Percentiles rank a stretch among this genome's conserved stretches.
Evolutionary conservation across 2,113 vertebrate genomes (phyloP).

Genomic region (Plestiodon gilberti): DNA sequence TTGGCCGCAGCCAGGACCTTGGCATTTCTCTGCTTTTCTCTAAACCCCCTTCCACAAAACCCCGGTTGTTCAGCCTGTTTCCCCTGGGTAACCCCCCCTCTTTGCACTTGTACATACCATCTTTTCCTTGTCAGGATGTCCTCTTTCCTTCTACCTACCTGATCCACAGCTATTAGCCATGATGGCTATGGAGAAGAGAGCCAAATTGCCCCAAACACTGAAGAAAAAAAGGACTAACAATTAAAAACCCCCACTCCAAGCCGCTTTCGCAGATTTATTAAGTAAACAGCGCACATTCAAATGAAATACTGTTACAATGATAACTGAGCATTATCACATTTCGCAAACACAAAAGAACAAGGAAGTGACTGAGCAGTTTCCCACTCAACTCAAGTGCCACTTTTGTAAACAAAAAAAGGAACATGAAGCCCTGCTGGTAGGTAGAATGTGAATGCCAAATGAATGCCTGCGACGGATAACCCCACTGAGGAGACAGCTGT

Average conservation of each 20-base stretch:
- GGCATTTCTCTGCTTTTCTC: no score
- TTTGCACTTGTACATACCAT: no score
- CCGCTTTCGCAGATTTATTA: slow-evolving; percentile 67
- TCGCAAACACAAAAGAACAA: slow-evolving; percentile 44
- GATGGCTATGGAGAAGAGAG: no score
- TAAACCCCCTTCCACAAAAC: no score
- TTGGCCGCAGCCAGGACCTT: no score
- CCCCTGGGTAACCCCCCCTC: no score
- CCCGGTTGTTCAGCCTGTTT: no score
- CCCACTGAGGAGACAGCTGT: slow-evolving; percentile 32
- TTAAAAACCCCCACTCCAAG: neutral
- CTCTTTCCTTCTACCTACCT: no score
- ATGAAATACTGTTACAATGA: slow-evolving; percentile 58
- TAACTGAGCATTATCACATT: slow-evolving; percentile 57
- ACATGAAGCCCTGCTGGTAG: slow-evolving; percentile 56
- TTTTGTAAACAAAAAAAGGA: slow-evolving; percentile 64
- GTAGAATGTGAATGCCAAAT: slow-evolving; percentile 44
- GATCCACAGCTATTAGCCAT: no score
- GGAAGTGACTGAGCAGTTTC: slow-evolving; percentile 18
- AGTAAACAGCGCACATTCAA: slow-evolving; percentile 63
- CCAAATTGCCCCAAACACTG: neutral
- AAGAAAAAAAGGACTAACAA: neutral
- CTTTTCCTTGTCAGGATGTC: no score
- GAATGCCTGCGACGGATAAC: neutral
- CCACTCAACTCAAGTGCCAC: slow-evolving; percentile 46